Evolutionary conservation across 1,140 invertebrate species (phyloP), one percentile per base, ranked within the genome.

Genomic region (Probaryconus sp.): DNA sequence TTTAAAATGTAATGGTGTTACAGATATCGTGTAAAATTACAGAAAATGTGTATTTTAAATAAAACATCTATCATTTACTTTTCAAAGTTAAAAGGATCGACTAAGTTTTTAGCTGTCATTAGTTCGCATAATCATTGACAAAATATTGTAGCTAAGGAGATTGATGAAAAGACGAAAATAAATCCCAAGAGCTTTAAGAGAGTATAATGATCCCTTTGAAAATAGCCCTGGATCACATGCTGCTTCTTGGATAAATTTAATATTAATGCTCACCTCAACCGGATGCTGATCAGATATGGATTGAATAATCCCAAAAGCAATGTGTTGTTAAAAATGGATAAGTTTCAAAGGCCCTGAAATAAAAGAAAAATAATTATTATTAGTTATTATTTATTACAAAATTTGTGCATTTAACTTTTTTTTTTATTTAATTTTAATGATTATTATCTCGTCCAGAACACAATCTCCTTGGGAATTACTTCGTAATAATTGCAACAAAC

Each of bases 1-100:
- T 58, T 71, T 72, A 72, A 64, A 38, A 11, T 72, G 60, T 64
- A 58, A 72, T 50, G 69, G 60, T 72, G 69, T 72, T 60, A 72
- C 69, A 65, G 38, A 16, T 72, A 64, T 63, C 43, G 35, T 72
- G 69, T 72, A 72, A 64, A 64, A 64, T 65, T 72, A 58, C 30
- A 60, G 37, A 70, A 61, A 60, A 53, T 72, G 53, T 65, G 69
- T 65, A 72, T 65, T 72, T 72, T 64, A 65, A 71, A 53, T 65
- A 60, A 72, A 28, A 63, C 24, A 43, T 60, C n/a, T n/a, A n/a
- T 58, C 13, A 16, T 30, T 58, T 58, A 2, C 17, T 21, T 42
- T 2, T 9, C 24, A 20, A 17, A 7, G 28, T 35, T 18, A 28
- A 24, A 35, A 40, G 28, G 47, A 17, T 17, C 17, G 14, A n/a